Evolutionary conservation across 2,888 invertebrate species (phyloP), one percentile per base, ranked within the genome.

Genomic region (Gandaritis pyraliata): DNA sequence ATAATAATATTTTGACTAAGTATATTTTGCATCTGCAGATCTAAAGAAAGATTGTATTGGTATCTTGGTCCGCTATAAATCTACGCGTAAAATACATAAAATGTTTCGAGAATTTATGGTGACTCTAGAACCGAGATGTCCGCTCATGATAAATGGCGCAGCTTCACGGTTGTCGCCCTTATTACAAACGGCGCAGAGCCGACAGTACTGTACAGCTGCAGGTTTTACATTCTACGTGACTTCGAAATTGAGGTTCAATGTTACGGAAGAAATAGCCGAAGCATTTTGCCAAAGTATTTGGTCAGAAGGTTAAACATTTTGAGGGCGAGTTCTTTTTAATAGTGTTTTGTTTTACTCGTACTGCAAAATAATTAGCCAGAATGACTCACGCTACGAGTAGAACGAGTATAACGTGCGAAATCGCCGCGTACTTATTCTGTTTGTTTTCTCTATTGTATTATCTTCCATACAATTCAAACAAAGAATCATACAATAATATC

Each of bases 211-310:
- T 50, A n/a, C 29, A 12, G 29, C 46, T 18, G 41, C 45, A 58
- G 10, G 45, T 45, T 43, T 41, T 13, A 16, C 39, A 48, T 55
- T 49, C 23, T 58, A 51, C 51, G 51, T 46, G 38, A 38, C 51
- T 29, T 15, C 38, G 29, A 38, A 29, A 60, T 49, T 60, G 59
- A 33, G 53, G 18, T 48, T 43, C 48, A 53, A 53, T 53, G 52
- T 48, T 59, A 53, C 43, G 48, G 33, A 48, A 71, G 72, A 53
- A 52, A 62, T 57, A 29, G 41, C 13, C 29, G 8, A 57, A 47
- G 13, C 33, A 13, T 38, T 55, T 55, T 39, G 23, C 23, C 6
- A 7, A 46, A 12, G 15, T 41, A 6, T 15, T 41, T 41, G 13
- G n/a, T 43, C 16, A 0, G 16, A 11, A 16, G 43, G 43, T 16